Evolutionary conservation across 2,797 vertebrate genomes (phyloP).

Genomic region (Syndactyla subalaris): DNA sequence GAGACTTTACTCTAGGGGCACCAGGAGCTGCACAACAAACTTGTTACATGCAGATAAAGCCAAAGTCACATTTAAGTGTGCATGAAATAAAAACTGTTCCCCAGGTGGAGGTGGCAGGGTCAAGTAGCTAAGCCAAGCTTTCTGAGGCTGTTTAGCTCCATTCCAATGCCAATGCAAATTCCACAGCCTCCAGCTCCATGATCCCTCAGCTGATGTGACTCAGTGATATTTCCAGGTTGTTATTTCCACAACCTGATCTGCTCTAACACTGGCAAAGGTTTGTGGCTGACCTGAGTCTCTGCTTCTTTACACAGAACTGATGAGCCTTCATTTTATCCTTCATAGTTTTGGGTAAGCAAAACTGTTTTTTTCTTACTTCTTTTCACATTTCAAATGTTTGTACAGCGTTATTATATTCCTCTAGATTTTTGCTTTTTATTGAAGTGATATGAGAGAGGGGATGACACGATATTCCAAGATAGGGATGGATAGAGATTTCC

Average conservation of each 20-base stretch:
- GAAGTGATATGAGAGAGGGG: background rate
- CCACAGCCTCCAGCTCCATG: background rate
- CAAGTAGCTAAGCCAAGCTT: background rate
- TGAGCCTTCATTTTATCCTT: conserved; percentile 9
- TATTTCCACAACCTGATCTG: conserved; percentile 34
- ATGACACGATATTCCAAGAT: background rate
- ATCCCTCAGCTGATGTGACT: conserved; percentile 17
- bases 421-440: background rate
- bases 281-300: conserved; percentile 36
- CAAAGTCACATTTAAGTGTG: conserved; percentile 3
- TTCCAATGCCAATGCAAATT: background rate
- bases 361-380: background rate
- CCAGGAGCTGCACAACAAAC: background rate
- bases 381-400: conserved; percentile 12
- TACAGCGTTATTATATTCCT: background rate
- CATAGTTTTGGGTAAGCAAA: background rate
- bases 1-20: background rate
- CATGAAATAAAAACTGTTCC: conserved; percentile 6
- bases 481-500: background rate
- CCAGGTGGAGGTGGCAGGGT: background rate
- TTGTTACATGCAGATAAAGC: background rate
- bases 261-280: background rate
- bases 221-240: conserved; percentile 25
- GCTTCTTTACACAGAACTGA: background rate
- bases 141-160: background rate